phyloP scores from a whole-genome alignment of 92 coral and sea anemone genomes.

The Pocillopora grandis region DNA sequence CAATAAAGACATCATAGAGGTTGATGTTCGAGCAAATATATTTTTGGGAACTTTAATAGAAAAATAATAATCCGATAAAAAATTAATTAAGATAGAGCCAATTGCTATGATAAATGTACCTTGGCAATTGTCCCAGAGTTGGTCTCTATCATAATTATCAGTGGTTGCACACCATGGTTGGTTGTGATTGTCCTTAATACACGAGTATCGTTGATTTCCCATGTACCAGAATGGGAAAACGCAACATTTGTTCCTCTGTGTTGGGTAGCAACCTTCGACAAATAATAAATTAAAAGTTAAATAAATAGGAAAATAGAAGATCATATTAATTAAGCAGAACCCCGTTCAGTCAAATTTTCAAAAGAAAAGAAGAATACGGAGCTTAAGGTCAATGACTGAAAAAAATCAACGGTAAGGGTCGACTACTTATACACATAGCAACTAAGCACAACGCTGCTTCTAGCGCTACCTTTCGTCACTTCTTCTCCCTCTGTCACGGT shows the following conservation, averaged over 20 bases:
- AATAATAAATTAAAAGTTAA: not conserved
- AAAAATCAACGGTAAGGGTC: too few species aligned
- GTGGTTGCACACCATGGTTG: slow-evolving; percentile 50
- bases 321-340: too few species aligned
- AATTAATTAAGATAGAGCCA: not conserved
- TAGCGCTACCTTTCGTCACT: not conserved
- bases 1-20: too few species aligned
- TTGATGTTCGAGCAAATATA: too few species aligned
- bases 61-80: not conserved
- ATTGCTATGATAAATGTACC: not conserved
- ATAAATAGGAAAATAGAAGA: too few species aligned
- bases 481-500: slow-evolving; percentile 19
- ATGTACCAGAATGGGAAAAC: slow-evolving; percentile 38
- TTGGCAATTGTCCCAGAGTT: slow-evolving; percentile 42
- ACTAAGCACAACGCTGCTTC: too few species aligned
- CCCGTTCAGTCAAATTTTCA: too few species aligned
- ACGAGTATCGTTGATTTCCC: slow-evolving; percentile 14
- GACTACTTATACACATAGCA: not conserved
- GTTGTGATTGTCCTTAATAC: slow-evolving; percentile 20
- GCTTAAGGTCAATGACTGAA: too few species aligned
- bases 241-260: slow-evolving; percentile 31
- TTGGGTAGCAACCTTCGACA: slow-evolving; percentile 23
- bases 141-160: slow-evolving; percentile 27
- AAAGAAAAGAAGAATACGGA: too few species aligned
- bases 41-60: too few species aligned